A percentile compares a stretch with the other conserved stretches of the same genome.
These are phyloP conservation scores for Ophthalmolycus amberensis DNA, from an alignment of 2,113 vertebrate genomes.

Conservation along the genomic window DNA sequence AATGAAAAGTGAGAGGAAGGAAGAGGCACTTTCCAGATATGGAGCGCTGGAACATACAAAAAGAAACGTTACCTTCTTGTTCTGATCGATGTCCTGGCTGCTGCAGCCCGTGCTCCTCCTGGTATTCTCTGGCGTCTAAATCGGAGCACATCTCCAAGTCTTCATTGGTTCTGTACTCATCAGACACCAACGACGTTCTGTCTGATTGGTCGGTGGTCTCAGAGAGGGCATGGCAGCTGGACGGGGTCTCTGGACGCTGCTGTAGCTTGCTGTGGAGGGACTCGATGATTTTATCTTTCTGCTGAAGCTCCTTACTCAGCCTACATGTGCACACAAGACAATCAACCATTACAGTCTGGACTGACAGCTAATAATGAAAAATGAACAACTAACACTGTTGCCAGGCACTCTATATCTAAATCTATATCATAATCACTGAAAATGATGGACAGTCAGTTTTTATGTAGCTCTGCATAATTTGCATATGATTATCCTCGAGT, in stretches of 20 bases:
- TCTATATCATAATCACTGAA: not conserved
- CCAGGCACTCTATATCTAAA: not conserved
- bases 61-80: slow-evolving; percentile 50
- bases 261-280: slow-evolving; percentile 90
- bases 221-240: slow-evolving; percentile 87
- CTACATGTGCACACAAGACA: slow-evolving; percentile 69
- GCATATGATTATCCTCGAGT: not conserved
- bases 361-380: not conserved
- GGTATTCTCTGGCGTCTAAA: slow-evolving; percentile 87
- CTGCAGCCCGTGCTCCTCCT: slow-evolving; percentile 66
- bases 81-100: slow-evolving; percentile 60
- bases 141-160: slow-evolving; percentile 90
- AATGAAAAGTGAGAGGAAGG: slow-evolving; percentile 61
- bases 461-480: not conserved
- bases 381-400: not conserved
- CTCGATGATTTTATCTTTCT: slow-evolving; percentile 92
- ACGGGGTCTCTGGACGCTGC: slow-evolving; percentile 84
- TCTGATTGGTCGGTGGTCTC: slow-evolving; percentile 90
- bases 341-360: slow-evolving; percentile 4
- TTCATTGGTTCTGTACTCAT: slow-evolving; percentile 85
- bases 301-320: slow-evolving; percentile 90
- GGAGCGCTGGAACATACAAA: not conserved
- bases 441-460: not conserved
- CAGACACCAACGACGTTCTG: slow-evolving; percentile 88
- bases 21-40: slow-evolving; percentile 3